Base-by-base conservation (phyloP, 2,797 vertebrate genomes). In the Anabas testudineus region DNA sequence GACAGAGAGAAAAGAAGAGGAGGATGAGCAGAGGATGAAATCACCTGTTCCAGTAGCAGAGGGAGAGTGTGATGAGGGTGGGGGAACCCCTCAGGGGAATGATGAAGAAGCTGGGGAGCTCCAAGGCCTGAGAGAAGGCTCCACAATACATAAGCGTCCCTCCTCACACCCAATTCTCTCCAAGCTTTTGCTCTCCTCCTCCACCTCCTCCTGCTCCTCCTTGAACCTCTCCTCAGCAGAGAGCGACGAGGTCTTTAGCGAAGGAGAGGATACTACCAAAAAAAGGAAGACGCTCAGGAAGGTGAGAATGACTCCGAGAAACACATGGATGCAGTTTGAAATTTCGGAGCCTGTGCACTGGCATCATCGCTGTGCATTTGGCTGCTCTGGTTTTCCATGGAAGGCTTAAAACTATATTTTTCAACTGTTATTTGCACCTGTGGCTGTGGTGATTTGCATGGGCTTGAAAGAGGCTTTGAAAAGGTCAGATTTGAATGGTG, bases 201-300 rank as follows among this genome's bases (percentile, higher is more conserved):
- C 93, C 7, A 86, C 88, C 8, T 94, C 93, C 9, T 93, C 93
- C 26, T 87, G 87, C 62, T 94, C 93, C 67, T 95, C 94, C 43
- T 83, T 93, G 26, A 91, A 76, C 72, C 80, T 92, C 80, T 94
- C 93, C 16, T 95, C 95, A 1, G 90, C 85, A 12, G 94, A 95
- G 63, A 95, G 94, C 1, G 94, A 95, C 5, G 94, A 95, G 0
- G 92, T 94, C 60, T 94, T 95, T 85, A 95, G 94, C 3, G 94
- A 95, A 41, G 86, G 78, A 72, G 95, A 95, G 57, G 92, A 93
- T 13, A 83, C 67, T 8, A 67, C 37, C 7, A 74, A 76, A 15
- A 91, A 89, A 73, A 90, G 88, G 56, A 92, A 90, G 71, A 86
- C 85, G 0, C 70, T 94, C 39, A 92, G 61, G 54, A 95, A 91